These are phyloP conservation scores for Acropora tenuis DNA, from an alignment of 64 coral and sea anemone species.

Conservation along the genomic window DNA sequence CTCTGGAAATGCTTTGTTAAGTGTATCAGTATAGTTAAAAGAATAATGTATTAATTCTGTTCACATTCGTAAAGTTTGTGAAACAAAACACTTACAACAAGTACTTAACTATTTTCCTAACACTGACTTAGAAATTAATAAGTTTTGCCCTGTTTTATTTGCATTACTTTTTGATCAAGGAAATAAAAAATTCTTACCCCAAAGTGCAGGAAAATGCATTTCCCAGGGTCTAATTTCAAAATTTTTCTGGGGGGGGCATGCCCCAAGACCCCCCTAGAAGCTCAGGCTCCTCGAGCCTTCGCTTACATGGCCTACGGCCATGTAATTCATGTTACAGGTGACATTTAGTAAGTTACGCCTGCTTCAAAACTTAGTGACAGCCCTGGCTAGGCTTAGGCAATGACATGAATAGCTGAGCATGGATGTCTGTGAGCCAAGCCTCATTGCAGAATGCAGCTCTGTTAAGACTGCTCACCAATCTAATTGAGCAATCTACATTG, in stretches of 20 bases:
- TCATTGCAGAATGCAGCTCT: too few species aligned
- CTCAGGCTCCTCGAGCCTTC: constrained; percentile 4
- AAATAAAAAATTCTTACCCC: constrained; percentile 32
- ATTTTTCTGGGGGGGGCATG: constrained; percentile 38
- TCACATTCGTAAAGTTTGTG: not conserved
- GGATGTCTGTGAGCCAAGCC: too few species aligned
- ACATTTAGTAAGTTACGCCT: constrained; percentile 1
- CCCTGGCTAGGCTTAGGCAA: not conserved
- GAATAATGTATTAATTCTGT: constrained; percentile 8
- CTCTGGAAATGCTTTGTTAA: constrained; percentile 1
- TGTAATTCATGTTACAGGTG: not conserved
- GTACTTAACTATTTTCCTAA: constrained; percentile 9
- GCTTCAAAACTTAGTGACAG: constrained; percentile 35
- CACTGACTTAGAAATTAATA: constrained; percentile 1
- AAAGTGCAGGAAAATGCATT: constrained; percentile 49
- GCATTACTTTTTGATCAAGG: constrained; percentile 7
- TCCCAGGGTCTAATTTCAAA: constrained; percentile 43
- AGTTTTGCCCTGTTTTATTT: constrained; percentile 20
- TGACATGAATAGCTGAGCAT: too few species aligned
- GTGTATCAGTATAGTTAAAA: constrained; percentile 1
- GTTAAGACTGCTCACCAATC: too few species aligned
- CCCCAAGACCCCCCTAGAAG: constrained; percentile 23
- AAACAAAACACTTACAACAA: constrained; percentile 6
- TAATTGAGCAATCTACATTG: too few species aligned
- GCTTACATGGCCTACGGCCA: not conserved